Evolutionary conservation across 2,113 vertebrate species (phyloP).

Genomic region (Zapus hudsonius): DNA sequence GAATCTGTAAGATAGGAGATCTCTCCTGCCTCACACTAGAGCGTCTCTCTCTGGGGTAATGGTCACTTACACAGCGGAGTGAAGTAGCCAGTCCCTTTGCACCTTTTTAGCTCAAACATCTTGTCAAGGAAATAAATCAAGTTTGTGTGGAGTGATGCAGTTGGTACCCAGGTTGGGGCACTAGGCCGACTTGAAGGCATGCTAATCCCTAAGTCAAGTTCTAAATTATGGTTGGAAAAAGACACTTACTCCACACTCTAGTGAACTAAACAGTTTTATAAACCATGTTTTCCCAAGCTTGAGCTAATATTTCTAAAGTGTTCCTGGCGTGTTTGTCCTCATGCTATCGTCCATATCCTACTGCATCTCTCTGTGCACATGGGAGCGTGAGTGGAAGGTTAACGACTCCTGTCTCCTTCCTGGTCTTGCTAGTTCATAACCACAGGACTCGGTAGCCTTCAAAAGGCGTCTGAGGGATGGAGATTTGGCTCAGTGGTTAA

Average conservation of each 20-base stretch:
- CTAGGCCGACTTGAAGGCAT: not conserved
- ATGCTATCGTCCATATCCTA: not conserved
- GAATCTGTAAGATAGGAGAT: not conserved
- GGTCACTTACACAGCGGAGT: not conserved
- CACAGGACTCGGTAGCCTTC: not conserved
- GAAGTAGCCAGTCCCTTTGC: not conserved
- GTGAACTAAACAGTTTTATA: not conserved
- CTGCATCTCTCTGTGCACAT: not conserved
- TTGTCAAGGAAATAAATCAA: slow-evolving; percentile 21
- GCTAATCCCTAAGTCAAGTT: not conserved
- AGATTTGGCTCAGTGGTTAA: too few relatives aligned
- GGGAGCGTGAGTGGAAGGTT: not conserved
- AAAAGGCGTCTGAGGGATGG: not conserved
- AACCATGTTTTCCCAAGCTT: not conserved
- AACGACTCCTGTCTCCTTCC: not conserved
- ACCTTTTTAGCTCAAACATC: not conserved
- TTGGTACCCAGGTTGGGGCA: not conserved
- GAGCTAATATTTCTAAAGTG: not conserved
- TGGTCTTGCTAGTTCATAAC: slow-evolving; percentile 8
- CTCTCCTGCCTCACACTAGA: not conserved
- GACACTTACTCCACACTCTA: not conserved
- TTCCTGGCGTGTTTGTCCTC: not conserved
- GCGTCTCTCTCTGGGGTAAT: not conserved
- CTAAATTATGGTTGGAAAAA: not conserved
- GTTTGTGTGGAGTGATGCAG: not conserved